phyloP scores from a whole-genome alignment of 2,888 invertebrate species.

The Caenorhabditis japonica region DNA sequence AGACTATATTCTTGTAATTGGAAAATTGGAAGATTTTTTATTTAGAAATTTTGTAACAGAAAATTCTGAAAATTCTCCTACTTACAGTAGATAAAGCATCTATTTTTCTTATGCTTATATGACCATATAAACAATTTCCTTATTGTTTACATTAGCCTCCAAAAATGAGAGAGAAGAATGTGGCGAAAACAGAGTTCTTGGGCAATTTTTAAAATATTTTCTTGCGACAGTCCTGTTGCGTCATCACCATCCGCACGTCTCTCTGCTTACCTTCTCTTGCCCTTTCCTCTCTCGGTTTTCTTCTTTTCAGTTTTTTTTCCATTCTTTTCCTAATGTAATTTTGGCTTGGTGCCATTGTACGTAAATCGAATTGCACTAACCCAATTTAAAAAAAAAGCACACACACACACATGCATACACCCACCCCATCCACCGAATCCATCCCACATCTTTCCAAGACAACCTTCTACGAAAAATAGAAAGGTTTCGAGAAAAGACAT shows the following conservation, averaged over 20 bases:
- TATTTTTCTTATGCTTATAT: no score
- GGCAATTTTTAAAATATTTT: conserved; percentile 8
- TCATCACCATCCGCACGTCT: conserved; percentile 8
- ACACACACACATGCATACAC: conserved; percentile 21
- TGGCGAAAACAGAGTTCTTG: background rate
- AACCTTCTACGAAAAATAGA: no score
- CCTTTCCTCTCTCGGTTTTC: conserved; percentile 28
- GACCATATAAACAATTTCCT: no score
- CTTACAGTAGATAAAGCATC: no score
- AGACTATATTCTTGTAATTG: background rate
- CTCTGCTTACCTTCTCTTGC: conserved; percentile 27
- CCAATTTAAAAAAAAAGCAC: conserved; percentile 52
- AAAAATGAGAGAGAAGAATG: no score
- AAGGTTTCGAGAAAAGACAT: conserved; percentile 41
- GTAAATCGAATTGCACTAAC: conserved; percentile 52
- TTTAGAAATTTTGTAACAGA: no score
- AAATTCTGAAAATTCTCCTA: no score
- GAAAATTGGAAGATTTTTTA: no score
- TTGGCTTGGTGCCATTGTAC: conserved; percentile 50
- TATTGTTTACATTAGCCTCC: no score
- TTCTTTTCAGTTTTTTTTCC: conserved; percentile 16
- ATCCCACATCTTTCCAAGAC: no score
- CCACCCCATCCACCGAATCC: conserved; percentile 31
- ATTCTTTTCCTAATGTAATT: conserved; percentile 45
- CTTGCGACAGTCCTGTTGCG: conserved; percentile 11